Conservation (phyloP, 2,113 vertebrate genomes). For the Pachyramphus minor region DNA sequence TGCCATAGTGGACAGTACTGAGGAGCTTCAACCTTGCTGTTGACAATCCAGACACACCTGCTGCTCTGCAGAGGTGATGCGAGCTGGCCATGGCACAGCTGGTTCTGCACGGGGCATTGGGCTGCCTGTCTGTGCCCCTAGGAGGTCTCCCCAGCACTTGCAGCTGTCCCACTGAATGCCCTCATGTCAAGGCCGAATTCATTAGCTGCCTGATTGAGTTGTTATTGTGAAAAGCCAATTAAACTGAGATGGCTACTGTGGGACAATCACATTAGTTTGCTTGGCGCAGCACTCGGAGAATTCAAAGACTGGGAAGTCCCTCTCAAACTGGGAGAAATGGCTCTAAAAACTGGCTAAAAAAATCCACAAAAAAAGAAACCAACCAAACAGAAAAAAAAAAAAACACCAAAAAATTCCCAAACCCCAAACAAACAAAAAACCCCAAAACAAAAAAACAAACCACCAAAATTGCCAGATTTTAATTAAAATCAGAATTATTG, state of each 20-base stretch:
- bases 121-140: background rate
- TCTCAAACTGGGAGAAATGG: background rate
- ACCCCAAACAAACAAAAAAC: background rate
- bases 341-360: background rate
- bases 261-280: rapidly evolving
- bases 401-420: background rate
- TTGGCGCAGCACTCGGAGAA: background rate
- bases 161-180: background rate
- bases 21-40: background rate
- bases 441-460: background rate
- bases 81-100: background rate
- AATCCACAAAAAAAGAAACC: background rate
- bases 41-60: background rate
- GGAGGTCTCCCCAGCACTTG: background rate
- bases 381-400: background rate
- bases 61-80: background rate
- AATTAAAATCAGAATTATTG: background rate
- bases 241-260: background rate
- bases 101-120: background rate
- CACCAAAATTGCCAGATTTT: background rate
- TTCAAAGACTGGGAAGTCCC: background rate
- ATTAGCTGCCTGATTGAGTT: background rate
- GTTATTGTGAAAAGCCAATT: conserved; percentile 3
- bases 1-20: background rate
- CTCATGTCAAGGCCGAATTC: background rate